Evolutionary conservation across 2,888 invertebrate species (phyloP).

Genomic region (Ceratothoa steindachneri): DNA sequence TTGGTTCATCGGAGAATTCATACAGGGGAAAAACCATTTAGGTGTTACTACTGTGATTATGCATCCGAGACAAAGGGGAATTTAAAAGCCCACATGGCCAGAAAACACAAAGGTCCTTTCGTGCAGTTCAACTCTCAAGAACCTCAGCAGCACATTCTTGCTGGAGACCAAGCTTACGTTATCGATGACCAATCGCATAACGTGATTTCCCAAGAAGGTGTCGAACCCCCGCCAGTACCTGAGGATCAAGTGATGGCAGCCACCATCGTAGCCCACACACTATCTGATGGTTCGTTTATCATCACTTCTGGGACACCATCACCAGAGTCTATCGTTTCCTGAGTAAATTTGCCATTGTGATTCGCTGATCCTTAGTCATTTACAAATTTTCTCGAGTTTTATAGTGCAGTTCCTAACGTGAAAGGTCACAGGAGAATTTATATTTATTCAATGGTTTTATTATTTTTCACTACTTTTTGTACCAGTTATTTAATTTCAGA

Average conservation of each 20-base stretch:
- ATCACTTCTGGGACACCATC: conserved; percentile 19
- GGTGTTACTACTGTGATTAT: conserved; percentile 40
- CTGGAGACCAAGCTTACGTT: neutral
- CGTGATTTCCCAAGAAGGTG: conserved; percentile 4
- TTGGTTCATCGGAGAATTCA: conserved; percentile 41
- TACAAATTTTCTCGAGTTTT: neutral
- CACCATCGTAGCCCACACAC: conserved; percentile 30
- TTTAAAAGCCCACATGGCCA: conserved; percentile 43
- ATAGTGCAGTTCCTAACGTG: no score
- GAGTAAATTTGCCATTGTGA: neutral
- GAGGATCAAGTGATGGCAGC: conserved; percentile 39
- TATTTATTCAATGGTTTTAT: no score
- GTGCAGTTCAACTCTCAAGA: neutral
- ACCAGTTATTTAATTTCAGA: no score
- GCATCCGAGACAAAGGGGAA: conserved; percentile 46
- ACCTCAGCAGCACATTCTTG: neutral
- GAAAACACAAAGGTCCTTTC: conserved; percentile 38
- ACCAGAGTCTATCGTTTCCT: neutral
- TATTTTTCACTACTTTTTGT: no score
- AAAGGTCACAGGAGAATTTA: no score
- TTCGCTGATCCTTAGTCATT: neutral
- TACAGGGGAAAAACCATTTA: conserved; percentile 46
- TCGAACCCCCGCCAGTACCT: neutral
- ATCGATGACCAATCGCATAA: neutral
- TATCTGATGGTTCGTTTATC: conserved; percentile 37